Evolutionary conservation across 2,888 invertebrate genomes (phyloP).

Genomic region (Euclidia mi): DNA sequence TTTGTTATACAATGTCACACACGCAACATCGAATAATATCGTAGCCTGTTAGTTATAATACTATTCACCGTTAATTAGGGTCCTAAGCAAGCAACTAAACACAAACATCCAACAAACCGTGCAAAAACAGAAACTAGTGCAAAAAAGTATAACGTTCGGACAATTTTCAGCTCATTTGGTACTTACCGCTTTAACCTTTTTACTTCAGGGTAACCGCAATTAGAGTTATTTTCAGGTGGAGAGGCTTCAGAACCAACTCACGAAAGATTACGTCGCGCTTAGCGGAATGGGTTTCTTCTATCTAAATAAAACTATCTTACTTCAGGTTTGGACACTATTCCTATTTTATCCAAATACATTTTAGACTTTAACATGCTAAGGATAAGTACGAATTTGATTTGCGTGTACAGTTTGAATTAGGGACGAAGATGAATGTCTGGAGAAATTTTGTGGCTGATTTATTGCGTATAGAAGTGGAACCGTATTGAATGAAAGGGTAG

Average conservation of each 20-base stretch:
- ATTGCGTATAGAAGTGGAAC: too few relatives aligned
- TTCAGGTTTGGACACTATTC: conserved; percentile 76
- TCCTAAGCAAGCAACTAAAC: not conserved
- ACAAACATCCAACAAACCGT: not conserved
- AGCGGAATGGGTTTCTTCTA: conserved; percentile 90
- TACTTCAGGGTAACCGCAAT: conserved; percentile 27
- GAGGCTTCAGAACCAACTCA: conserved; percentile 90
- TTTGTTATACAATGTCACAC: too few relatives aligned
- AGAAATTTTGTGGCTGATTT: too few relatives aligned
- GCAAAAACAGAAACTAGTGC: not conserved
- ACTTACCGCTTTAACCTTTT: conserved; percentile 12
- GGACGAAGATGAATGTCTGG: too few relatives aligned
- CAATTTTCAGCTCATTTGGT: conserved; percentile 22
- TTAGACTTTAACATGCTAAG: not conserved
- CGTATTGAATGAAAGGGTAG: too few relatives aligned
- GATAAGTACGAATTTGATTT: not conserved
- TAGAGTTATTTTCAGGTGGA: conserved; percentile 81
- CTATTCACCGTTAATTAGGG: too few relatives aligned
- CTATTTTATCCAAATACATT: not conserved
- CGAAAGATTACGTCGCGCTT: conserved; percentile 88
- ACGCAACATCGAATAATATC: too few relatives aligned
- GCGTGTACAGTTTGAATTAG: not conserved
- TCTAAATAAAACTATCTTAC: conserved; percentile 86
- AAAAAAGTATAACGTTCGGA: not conserved
- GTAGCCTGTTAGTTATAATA: too few relatives aligned